Evolutionary conservation across 2,113 vertebrate genomes (phyloP).

Genomic region (Agelaius phoeniceus): DNA sequence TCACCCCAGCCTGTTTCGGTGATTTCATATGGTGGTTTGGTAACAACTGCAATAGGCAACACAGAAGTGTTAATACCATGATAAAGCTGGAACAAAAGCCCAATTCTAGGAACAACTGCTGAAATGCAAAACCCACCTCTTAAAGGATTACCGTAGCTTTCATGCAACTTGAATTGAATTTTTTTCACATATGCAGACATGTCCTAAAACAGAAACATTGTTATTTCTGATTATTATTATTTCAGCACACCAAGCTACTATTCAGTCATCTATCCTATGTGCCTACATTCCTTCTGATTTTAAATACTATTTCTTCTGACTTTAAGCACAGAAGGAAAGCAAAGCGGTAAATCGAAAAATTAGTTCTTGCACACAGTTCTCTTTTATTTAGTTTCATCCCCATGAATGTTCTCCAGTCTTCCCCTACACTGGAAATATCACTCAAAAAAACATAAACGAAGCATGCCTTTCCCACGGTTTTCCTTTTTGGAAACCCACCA

Average conservation of each 20-base stretch:
- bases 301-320: neutral
- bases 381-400: neutral
- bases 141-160: constrained; percentile 96
- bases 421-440: too few species aligned
- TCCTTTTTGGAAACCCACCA: neutral
- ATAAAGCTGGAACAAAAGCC: neutral
- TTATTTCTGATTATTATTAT: neutral
- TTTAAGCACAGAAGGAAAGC: neutral
- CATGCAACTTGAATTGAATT: constrained; percentile 98
- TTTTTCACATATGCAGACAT: constrained; percentile 99
- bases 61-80: neutral
- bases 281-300: too few species aligned
- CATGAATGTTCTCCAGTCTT: rapidly evolving
- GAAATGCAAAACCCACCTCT: constrained; percentile 79
- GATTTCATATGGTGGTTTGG: constrained; percentile 98
- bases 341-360: rapidly evolving
- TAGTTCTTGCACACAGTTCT: rapidly evolving
- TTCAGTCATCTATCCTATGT: rapidly evolving
- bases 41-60: constrained; percentile 84
- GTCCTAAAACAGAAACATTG: constrained; percentile 76
- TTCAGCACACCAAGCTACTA: neutral
- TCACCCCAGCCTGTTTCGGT: constrained; percentile 99
- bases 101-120: neutral
- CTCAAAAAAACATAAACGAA: neutral
- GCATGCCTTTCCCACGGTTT: neutral